Base-by-base conservation (phyloP, 2,113 vertebrate species). In the Ictidomys tridecemlineatus region DNA sequence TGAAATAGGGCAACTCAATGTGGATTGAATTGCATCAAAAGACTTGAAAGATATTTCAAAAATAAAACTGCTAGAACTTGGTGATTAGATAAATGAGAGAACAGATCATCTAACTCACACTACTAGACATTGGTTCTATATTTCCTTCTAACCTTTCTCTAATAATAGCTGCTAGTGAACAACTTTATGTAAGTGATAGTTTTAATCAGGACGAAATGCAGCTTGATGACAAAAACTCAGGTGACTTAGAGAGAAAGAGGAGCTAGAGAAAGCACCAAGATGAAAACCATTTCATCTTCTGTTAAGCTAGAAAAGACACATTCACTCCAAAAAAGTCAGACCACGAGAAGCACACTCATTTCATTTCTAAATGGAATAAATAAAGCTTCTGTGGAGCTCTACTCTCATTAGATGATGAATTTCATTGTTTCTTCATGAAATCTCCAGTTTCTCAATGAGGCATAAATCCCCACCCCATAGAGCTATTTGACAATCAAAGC, bases 141-240 rank as follows among this genome's bases (percentile, higher is more conserved):
- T 80, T 86, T 74, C 42, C 18, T 76, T 69, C 20, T 5, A 76
- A 53, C 42, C 45, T 61, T 80, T n/a, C 26, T 72, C 45, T 76
- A 93, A 93, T 26, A 93, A 73, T 72, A 93, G 56, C 32, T 95
- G 18, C 16, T 30, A 89, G 7, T 30, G n/a, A 82, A 90, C 18
- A 45, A 22, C 24, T 70, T 37, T 22, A 10, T 69, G 24, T 28
- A 82, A 37, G 5, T 69, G 26, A 61, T 16, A 76, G 4, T 82
- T 80, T 76, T 37, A 69, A 86, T 69, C 48, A 82, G 61, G 39
- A 69, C 26, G 37, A 82, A 76, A 72, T 3, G 39, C 20, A 83
- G 26, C 39, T 51, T 73, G 26, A 79, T 85, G 45, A 67, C 69
- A 58, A 90, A 89, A 76, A 74, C 4, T 7, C 53, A 39, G 34